Base-by-base conservation (phyloP, 2,113 vertebrate genomes). In the Ellobius talpinus region DNA sequence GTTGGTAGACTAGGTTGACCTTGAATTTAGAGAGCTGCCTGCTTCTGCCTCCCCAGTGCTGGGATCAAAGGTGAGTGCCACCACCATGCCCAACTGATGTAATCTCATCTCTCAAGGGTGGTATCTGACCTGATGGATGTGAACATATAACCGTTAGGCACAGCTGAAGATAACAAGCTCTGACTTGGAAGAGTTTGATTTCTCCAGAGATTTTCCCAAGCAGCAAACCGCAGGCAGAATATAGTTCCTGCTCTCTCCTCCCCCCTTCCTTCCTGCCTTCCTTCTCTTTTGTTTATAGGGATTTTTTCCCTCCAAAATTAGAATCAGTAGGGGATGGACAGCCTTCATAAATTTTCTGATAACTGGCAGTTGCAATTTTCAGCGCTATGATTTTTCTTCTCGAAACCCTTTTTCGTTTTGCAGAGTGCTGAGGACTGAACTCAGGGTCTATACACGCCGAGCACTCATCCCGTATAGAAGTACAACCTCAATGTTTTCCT, bases 21-120 rank as follows among this genome's bases (percentile, higher is more conserved):
- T 63, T 61, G 50, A 50, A 50, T 50, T 50, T 50, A 50, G 50
- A 50, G 50, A 50, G 50, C 50, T 50, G 50, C 50, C 50, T 50
- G 50, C 50, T 50, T 50, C 50, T 52, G 11, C 50, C 50, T 52
- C 50, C 50, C 50, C 50, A 52, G 50, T 52, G 50, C 50, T 52
- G 50, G 50, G 50, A 52, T 52, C 50, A 52, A 52, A 52, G 50
- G 61, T 23, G 0, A 7, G 50, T 13, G 50, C 50, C 50, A 52
- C 11, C 50, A 13, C 50, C 12, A 12, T 13, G 50, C 50, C 50
- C 50, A 52, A 52, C 50, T 52, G 24, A 55, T 85, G 21, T 77
- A 26, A 47, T 96, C 89, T 74, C 21, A 7, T 92, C 87, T 97
- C 89, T 97, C 12, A 70, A 55, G 68, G 93, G 76, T 63, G 13